Evolutionary conservation across 2,888 invertebrate species (phyloP), one percentile per base, ranked within the genome.

Genomic region (Drosophila buzzatii): DNA sequence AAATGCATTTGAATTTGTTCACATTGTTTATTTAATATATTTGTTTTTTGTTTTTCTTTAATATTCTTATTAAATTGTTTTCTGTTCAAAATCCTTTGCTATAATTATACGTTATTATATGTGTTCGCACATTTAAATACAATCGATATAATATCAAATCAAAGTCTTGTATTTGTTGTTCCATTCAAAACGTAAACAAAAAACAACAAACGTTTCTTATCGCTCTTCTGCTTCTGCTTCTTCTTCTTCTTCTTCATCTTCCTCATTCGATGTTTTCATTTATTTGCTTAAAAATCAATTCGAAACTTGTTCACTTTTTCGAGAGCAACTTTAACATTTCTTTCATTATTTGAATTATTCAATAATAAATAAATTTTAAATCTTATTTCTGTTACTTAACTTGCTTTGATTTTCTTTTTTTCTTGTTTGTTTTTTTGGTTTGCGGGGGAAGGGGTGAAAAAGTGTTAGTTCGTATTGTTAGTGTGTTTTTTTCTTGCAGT

Each of bases 1-100:
- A 87, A 87, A 87, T 87, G 90, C 86, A 90, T 88, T 88, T 82
- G 85, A 85, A 85, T 85, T 85, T 89, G 89, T 89, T 85, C 87
- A 89, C 89, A 84, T 86, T 45, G 37, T 82, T 82, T 69, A 57
- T 82, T 55, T 55, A 27, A n/a, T 55, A 39, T 55, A 39, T 53
- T 45, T 69, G 27, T 68, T 3, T 20, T 58, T 37, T 57, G 57
- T 70, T 66, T 70, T 70, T 82, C 73, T 84, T 86, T 76, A 86
- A 84, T 86, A 8, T 51, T 23, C 67, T 71, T 18, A 10, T 44
- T 18, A 10, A 18, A 70, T 3, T 18, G 51, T 86, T 69, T 33
- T 16, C 76, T 81, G 62, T 67, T 85, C 85, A 89, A 89, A 85
- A 85, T 85, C 85, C 85, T 85, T 82, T 71, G 84, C 89, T 86